phyloP scores from a whole-genome alignment of 2,888 invertebrate genomes.

The Pyrrhia umbra region DNA sequence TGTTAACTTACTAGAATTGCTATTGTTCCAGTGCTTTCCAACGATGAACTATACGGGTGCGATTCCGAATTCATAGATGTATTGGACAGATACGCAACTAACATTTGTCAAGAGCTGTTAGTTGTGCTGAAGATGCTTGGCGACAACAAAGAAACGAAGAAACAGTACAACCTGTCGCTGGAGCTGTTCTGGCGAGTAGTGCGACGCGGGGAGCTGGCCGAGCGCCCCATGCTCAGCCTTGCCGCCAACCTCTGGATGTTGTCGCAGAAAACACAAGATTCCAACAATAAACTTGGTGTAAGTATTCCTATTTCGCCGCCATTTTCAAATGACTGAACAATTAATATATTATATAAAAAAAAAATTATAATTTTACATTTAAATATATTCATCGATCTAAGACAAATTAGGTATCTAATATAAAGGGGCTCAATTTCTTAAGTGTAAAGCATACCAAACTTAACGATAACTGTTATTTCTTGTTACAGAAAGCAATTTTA shows the following conservation, averaged over 20 bases:
- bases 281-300: conserved; percentile 78
- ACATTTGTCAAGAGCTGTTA: conserved; percentile 94
- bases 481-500: conserved; percentile 80
- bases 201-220: conserved; percentile 91
- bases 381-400: too few relatives aligned
- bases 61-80: conserved; percentile 96
- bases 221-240: conserved; percentile 91
- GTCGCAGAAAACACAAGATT: conserved; percentile 90
- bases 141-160: conserved; percentile 91
- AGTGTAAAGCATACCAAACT: neutral
- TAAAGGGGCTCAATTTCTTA: too few relatives aligned
- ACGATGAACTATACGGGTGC: conserved; percentile 97
- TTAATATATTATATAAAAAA: too few relatives aligned
- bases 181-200: conserved; percentile 93
- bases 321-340: neutral
- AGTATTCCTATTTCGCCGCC: conserved; percentile 53
- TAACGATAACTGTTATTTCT: conserved; percentile 37
- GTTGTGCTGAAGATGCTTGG: conserved; percentile 93
- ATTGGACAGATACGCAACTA: conserved; percentile 93
- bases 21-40: conserved; percentile 94
- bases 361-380: too few relatives aligned
- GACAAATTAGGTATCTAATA: too few relatives aligned
- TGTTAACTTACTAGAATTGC: neutral
- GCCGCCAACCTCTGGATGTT: conserved; percentile 96
- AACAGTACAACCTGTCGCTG: conserved; percentile 93